Conservation (phyloP, 2,113 vertebrate genomes). For the Mustelus asterias region DNA sequence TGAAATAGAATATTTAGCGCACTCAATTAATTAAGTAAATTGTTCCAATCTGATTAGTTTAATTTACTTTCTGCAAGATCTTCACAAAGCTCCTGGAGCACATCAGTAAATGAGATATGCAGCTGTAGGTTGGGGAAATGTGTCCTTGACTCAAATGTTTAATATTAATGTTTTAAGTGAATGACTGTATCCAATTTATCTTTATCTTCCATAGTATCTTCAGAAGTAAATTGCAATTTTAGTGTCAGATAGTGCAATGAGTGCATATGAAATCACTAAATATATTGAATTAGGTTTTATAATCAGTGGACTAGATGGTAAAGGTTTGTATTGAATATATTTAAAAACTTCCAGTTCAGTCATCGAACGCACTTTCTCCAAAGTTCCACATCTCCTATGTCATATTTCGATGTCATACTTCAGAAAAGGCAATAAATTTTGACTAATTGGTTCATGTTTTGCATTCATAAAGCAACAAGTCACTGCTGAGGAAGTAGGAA, state of each 20-base stretch:
- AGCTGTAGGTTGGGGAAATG: background rate
- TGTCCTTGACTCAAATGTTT: constrained; percentile 16
- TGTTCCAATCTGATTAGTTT: background rate
- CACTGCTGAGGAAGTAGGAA: background rate
- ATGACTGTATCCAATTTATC: background rate
- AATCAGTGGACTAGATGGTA: too few relatives aligned
- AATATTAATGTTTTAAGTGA: constrained; percentile 30
- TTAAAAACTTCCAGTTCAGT: too few relatives aligned
- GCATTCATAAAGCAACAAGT: background rate
- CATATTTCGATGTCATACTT: too few relatives aligned
- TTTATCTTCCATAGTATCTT: background rate
- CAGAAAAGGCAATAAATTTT: background rate
- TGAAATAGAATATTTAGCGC: constrained; percentile 3
- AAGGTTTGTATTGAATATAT: background rate
- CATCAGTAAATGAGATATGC: constrained; percentile 5
- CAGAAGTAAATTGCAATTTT: constrained; percentile 1
- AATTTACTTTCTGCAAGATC: background rate
- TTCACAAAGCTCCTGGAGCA: background rate
- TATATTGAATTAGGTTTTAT: background rate
- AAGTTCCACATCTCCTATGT: too few relatives aligned
- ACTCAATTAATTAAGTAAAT: constrained; percentile 32
- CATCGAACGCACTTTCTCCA: too few relatives aligned
- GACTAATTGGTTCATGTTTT: background rate
- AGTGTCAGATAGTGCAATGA: background rate
- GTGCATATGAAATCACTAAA: background rate